Evolutionary conservation across 2,888 invertebrate genomes (phyloP), one percentile per base, ranked within the genome.

Genomic region (Orchestes rusci): DNA sequence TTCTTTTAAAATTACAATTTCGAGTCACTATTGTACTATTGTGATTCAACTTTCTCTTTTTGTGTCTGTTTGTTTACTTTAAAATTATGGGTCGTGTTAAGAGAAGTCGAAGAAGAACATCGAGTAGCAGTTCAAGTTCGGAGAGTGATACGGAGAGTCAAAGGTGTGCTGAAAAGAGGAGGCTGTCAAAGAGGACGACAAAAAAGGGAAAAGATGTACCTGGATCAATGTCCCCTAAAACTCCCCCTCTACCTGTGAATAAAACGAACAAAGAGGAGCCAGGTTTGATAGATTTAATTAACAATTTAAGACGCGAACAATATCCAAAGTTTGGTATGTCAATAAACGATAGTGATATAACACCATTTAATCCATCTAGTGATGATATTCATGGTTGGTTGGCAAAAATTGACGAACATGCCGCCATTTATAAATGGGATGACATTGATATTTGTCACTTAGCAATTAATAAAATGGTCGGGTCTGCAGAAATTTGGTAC

Each of bases 401-500:
- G 7, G 28, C 34, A 5, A 45, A 45, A 41, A 23, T 45, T 15
- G 45, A 45, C 16, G 40, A 41, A 8, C 30, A 28, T 28, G 23
- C 40, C 3, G 15, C 7, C 17, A 40, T 45, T 12, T 45, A 45
- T 35, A 8, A 18, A 12, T 45, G 45, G 40, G 33, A 13, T 13
- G 45, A 45, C 16, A 28, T 27, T 5, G 20, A 45, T 31, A 35
- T 40, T 8, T 40, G 45, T 13, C 45, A 45, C 16, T 33, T 40
- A 27, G 44, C 39, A 16, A 27, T 41, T 13, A 45, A 45, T 41
- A 45, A n/a, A 18, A 32, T 18, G 29, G 17, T 3, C 17, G 34
- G 38, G 17, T 17, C 43, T n/a, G 43, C 43, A 10, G 23, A 20
- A 32, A 40, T 27, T 4, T 45, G 45, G 39, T 44, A 45, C 20